These are phyloP conservation scores for Ispidina picta DNA, from an alignment of 2,797 vertebrate species.

Conservation along the genomic window DNA sequence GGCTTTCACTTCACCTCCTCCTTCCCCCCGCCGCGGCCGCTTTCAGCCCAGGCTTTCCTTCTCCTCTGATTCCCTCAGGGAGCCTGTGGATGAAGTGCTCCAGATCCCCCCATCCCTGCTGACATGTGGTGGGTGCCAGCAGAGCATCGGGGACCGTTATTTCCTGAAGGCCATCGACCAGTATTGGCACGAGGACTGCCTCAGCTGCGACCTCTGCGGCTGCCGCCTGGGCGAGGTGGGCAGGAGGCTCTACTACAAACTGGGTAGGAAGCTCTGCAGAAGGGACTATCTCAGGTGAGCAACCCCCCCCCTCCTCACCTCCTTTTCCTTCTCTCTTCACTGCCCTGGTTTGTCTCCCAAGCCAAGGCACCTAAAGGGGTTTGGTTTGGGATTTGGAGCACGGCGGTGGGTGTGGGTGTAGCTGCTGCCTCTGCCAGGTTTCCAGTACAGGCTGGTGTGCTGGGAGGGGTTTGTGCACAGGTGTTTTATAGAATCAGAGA, in stretches of 20 bases:
- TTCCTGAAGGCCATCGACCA: conserved; percentile 99
- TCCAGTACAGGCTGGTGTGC: accelerated
- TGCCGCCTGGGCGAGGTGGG: conserved; percentile 96
- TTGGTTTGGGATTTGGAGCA: background rate
- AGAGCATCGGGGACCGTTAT: conserved; percentile 97
- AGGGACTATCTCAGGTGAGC: conserved; percentile 97
- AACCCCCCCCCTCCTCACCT: background rate
- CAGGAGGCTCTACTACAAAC: conserved; percentile 94
- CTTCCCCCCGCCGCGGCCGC: accelerated
- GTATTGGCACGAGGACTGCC: conserved; percentile 99
- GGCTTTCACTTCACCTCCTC: background rate
- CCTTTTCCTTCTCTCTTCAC: background rate
- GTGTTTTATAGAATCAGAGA: too few relatives aligned
- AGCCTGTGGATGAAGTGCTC: conserved; percentile 97
- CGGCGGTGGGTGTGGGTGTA: accelerated
- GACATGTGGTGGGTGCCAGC: conserved; percentile 97
- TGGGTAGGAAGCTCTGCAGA: conserved; percentile 95
- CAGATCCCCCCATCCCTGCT: conserved; percentile 95
- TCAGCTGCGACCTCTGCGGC: conserved; percentile 97
- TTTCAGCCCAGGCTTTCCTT: accelerated
- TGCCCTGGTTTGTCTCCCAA: too few relatives aligned
- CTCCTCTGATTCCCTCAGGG: conserved; percentile 74
- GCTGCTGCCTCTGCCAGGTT: accelerated
- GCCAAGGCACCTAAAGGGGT: too few relatives aligned
- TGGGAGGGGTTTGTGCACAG: background rate